Conservation (phyloP, 2,797 vertebrate genomes). For the Uromys caudimaculatus region DNA sequence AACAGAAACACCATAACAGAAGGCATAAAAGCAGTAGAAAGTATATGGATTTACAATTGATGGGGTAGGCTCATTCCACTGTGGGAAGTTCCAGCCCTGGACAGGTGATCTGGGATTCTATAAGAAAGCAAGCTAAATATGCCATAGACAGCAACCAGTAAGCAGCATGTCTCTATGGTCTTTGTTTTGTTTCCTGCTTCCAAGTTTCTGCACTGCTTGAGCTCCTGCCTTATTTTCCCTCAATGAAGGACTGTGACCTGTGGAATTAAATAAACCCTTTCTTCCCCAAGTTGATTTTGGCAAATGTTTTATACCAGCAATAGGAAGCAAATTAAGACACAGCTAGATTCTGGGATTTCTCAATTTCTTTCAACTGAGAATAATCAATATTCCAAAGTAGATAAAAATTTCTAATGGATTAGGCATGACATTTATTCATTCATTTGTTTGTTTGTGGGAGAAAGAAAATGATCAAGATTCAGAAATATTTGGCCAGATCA, state of each 20-base stretch:
- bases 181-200: not conserved
- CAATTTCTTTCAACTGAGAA: not conserved
- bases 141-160: not conserved
- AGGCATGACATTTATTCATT: not conserved
- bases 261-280: not conserved
- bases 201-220: not conserved
- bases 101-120: not conserved
- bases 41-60: not conserved
- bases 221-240: not conserved
- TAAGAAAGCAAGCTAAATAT: not conserved
- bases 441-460: not conserved
- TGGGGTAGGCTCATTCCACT: not conserved
- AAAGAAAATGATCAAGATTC: not conserved
- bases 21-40: not conserved
- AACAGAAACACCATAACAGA: not conserved
- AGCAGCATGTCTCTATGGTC: not conserved
- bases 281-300: not conserved
- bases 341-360: not conserved
- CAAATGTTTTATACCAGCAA: not conserved
- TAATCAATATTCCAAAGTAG: not conserved
- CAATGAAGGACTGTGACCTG: not conserved
- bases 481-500: not conserved
- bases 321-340: not conserved
- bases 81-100: not conserved
- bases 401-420: not conserved